Conservation (phyloP, 2,797 vertebrate species). For the Odontamblyopus rebecca region DNA sequence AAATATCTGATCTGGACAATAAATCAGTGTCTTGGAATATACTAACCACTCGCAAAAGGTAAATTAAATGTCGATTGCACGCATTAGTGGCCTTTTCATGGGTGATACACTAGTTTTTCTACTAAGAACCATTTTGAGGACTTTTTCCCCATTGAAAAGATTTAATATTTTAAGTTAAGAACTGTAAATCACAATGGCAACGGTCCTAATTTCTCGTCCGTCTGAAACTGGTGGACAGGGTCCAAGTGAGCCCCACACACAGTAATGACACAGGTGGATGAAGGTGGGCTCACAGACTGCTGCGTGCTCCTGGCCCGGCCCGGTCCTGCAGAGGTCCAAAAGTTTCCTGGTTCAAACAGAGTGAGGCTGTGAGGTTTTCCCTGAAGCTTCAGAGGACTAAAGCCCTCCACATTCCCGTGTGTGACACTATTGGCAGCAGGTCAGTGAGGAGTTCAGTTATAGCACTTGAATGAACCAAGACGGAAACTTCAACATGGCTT, state of each 20-base stretch:
- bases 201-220: no score
- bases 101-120: no score
- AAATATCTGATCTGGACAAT: neutral
- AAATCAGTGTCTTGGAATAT: neutral
- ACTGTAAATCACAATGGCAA: no score
- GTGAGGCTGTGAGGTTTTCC: conserved; percentile 49
- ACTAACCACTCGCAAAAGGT: no score
- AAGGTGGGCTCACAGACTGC: conserved; percentile 9
- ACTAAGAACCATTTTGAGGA: no score
- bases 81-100: neutral
- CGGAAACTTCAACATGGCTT: conserved; percentile 37
- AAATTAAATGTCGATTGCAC: neutral
- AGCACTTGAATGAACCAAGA: conserved; percentile 39
- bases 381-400: conserved; percentile 52
- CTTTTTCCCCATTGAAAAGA: no score
- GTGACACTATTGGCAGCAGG: conserved; percentile 21
- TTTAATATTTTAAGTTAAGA: no score
- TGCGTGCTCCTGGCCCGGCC: conserved; percentile 13
- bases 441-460: conserved; percentile 14
- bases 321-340: conserved; percentile 18
- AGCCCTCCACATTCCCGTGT: conserved; percentile 49
- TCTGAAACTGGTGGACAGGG: neutral
- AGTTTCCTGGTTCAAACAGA: conserved; percentile 19
- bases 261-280: conserved; percentile 11
- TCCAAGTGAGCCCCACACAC: conserved; percentile 12